A percentile compares a stretch with the other conserved stretches of the same genome.
Conservation (phyloP, 2,113 vertebrate genomes). For the Struthio camelus region DNA sequence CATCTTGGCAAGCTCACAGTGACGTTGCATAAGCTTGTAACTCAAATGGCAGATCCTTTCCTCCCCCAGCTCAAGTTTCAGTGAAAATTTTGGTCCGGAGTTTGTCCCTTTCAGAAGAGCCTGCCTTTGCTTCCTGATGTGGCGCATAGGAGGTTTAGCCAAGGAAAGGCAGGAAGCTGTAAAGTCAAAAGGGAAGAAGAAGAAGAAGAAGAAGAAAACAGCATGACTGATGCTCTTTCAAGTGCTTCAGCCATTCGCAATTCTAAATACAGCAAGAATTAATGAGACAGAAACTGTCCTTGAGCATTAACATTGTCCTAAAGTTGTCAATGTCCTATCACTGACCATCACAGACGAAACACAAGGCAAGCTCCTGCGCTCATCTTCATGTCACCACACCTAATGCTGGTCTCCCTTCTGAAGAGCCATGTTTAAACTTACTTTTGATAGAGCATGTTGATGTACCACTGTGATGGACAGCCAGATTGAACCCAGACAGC, state of each 20-base stretch:
- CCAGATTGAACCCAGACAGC: neutral
- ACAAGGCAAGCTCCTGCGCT: neutral
- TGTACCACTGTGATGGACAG: accelerated
- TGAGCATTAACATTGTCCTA: neutral
- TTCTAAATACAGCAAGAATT: neutral
- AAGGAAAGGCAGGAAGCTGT: neutral
- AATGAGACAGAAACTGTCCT: neutral
- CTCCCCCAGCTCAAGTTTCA: neutral
- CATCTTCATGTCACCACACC: neutral
- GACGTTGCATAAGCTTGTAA: neutral
- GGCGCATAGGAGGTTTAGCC: neutral
- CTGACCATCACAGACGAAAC: neutral
- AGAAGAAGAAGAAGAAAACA: neutral
- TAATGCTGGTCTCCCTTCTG: neutral
- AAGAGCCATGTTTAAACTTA: neutral
- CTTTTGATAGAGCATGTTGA: neutral
- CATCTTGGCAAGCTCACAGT: neutral
- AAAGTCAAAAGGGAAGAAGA: neutral
- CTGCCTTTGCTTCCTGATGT: neutral
- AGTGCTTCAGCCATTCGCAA: neutral
- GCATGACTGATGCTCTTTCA: neutral
- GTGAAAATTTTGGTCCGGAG: neutral
- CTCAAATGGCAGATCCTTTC: neutral
- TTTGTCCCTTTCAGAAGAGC: neutral
- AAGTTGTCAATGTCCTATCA: neutral